phyloP scores from a whole-genome alignment of 1,140 invertebrate species.

The Helicoverpa armigera region DNA sequence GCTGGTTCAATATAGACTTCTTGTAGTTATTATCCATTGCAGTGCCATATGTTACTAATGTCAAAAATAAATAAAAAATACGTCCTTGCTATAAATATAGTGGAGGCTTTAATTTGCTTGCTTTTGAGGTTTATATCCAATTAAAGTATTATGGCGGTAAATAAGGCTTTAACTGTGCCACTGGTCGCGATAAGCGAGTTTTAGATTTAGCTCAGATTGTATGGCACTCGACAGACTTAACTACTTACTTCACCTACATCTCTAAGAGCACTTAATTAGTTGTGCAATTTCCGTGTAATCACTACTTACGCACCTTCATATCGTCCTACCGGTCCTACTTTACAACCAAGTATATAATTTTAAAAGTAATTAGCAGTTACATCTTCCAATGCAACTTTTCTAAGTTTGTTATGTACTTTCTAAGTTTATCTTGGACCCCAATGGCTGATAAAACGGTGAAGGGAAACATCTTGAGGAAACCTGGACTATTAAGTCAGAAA shows the following conservation, averaged over 20 bases:
- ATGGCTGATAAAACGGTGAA: no score
- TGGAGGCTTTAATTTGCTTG: background rate
- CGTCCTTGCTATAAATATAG: no score
- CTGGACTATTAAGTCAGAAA: no score
- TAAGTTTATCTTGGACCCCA: no score
- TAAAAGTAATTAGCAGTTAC: no score
- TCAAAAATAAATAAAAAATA: no score
- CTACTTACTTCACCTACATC: slow-evolving; percentile 9
- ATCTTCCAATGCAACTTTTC: no score
- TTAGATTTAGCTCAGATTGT: slow-evolving; percentile 41
- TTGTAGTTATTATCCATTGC: background rate
- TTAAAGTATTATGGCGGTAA: background rate
- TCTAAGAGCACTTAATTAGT: slow-evolving; percentile 25
- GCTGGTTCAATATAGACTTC: background rate
- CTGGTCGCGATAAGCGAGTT: slow-evolving; percentile 19
- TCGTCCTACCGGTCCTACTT: no score
- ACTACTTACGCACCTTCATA: background rate
- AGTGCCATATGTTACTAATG: background rate
- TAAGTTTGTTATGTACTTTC: no score
- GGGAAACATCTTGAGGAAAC: no score
- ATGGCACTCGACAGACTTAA: slow-evolving; percentile 17
- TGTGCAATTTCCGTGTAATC: slow-evolving; percentile 22
- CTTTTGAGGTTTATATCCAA: background rate
- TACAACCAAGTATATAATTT: no score
- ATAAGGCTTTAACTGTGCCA: slow-evolving; percentile 5